Evolutionary conservation across 2,888 invertebrate species (phyloP).

Genomic region (Hypercompe scribonia): DNA sequence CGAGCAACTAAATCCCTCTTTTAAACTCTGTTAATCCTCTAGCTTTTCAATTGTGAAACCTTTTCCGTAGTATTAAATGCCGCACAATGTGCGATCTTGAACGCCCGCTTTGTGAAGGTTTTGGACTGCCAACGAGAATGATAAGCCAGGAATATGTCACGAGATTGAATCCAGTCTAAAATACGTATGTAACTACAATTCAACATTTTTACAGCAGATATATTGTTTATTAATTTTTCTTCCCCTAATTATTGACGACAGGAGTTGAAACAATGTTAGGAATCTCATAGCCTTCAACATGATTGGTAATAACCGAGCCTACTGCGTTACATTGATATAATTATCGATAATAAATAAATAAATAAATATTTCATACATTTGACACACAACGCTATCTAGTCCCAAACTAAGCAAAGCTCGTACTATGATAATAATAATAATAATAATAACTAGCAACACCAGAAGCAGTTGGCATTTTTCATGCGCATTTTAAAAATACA

Average conservation of each 20-base stretch:
- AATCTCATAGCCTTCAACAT: too few species aligned
- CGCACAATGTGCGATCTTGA: slow-evolving; percentile 51
- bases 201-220: background rate
- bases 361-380: too few species aligned
- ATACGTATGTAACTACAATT: background rate
- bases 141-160: slow-evolving; percentile 3
- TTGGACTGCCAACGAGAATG: slow-evolving; percentile 2
- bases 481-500: too few species aligned
- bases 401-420: too few species aligned
- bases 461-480: too few species aligned
- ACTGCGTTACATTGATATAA: too few species aligned
- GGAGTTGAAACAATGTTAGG: too few species aligned
- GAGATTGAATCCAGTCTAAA: background rate
- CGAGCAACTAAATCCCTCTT: slow-evolving; percentile 54
- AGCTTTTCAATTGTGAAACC: slow-evolving; percentile 58
- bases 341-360: too few species aligned
- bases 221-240: background rate
- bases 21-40: slow-evolving; percentile 58
- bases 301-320: too few species aligned
- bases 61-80: slow-evolving; percentile 54
- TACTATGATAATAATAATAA: too few species aligned
- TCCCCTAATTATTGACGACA: background rate
- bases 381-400: too few species aligned
- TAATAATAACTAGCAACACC: too few species aligned
- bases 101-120: slow-evolving; percentile 39